Evolutionary conservation across 1,140 invertebrate species (phyloP).

Genomic region (Melanaphis sacchari): DNA sequence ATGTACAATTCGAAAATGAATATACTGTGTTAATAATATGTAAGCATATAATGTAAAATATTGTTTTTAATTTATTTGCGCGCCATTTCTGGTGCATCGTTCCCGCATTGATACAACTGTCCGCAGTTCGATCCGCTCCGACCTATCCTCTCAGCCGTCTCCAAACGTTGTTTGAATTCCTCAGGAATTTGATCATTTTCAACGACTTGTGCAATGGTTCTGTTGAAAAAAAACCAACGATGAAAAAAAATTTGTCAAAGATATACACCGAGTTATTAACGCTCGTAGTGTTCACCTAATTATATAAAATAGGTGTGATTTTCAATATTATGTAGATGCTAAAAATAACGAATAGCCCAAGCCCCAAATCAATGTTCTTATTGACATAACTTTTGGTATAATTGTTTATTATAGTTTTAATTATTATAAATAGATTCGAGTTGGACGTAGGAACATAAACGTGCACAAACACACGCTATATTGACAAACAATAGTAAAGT

Average conservation of each 20-base stretch:
- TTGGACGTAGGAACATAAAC: neutral
- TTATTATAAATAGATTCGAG: too few relatives aligned
- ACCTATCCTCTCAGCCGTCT: neutral
- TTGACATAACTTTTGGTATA: neutral
- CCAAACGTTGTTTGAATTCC: neutral
- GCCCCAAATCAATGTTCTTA: neutral
- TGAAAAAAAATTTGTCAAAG: neutral
- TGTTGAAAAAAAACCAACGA: neutral
- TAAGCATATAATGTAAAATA: neutral
- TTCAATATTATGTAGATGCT: neutral
- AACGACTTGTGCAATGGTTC: neutral
- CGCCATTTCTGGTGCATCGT: neutral
- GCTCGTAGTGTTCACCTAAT: neutral
- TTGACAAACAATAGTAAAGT: neutral
- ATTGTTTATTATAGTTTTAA: neutral
- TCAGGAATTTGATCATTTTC: neutral
- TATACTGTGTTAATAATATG: slow-evolving; percentile 54
- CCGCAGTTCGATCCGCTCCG: neutral
- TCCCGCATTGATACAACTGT: neutral
- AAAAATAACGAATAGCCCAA: neutral
- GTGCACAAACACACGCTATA: neutral
- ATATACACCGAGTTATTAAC: neutral
- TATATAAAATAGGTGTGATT: neutral
- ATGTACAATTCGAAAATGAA: slow-evolving; percentile 55
- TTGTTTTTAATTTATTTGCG: neutral